Percentiles rank a stretch among this genome's conserved stretches.
phyloP scores from a whole-genome alignment of 2,888 invertebrate genomes.

The Pseudanteris insignis region DNA sequence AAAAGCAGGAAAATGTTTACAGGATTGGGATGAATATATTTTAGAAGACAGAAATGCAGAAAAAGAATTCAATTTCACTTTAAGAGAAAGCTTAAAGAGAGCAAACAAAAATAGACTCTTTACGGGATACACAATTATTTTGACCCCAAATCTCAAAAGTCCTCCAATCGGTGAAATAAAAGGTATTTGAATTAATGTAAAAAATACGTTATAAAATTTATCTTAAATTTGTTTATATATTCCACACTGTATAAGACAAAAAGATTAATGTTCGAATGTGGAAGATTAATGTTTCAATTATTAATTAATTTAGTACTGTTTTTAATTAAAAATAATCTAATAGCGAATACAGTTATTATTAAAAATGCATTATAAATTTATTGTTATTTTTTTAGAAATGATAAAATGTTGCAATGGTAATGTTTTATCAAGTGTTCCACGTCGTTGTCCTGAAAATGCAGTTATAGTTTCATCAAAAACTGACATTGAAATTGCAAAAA shows the following conservation, averaged over 20 bases:
- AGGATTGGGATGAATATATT: constrained; percentile 64
- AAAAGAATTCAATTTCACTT: constrained; percentile 66
- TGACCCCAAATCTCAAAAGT: constrained; percentile 68
- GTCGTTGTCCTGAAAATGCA: constrained; percentile 57
- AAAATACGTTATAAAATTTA: too few relatives aligned
- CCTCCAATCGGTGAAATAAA: constrained; percentile 68
- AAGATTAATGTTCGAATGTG: too few relatives aligned
- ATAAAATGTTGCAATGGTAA: constrained; percentile 67
- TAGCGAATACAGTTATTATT: too few relatives aligned
- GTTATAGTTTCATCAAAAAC: constrained; percentile 66
- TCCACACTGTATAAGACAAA: too few relatives aligned
- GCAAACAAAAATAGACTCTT: constrained; percentile 64
- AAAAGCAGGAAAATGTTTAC: constrained; percentile 63
- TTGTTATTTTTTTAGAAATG: constrained; percentile 67
- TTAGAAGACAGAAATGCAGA: constrained; percentile 67
- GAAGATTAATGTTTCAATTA: too few relatives aligned
- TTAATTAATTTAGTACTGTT: too few relatives aligned
- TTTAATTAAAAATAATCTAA: too few relatives aligned
- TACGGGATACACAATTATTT: constrained; percentile 66
- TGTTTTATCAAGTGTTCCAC: constrained; percentile 56
- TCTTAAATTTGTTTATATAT: too few relatives aligned
- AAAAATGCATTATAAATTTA: too few relatives aligned
- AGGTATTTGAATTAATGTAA: too few relatives aligned
- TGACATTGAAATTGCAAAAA: constrained; percentile 63
- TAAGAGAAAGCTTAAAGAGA: constrained; percentile 65